Percentiles rank a stretch among this genome's conserved stretches.
These are phyloP conservation scores for Aurelia sp. DNA, from an alignment of 30 jellyfish, hydroid and myxozoan species.

Conservation along the genomic window DNA sequence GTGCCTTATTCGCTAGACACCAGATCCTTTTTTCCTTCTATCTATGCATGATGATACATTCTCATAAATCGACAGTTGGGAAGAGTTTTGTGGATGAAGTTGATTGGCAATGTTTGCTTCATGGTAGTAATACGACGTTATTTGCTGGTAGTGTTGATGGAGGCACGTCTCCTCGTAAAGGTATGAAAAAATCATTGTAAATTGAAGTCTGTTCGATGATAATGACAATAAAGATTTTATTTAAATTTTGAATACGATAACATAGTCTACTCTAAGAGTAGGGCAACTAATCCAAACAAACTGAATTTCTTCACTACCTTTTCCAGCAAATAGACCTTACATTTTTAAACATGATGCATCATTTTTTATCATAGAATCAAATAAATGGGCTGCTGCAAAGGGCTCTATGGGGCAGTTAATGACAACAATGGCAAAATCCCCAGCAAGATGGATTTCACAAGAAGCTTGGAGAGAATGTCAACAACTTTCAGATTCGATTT, in stretches of 20 bases:
- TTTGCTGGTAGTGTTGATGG: constrained; percentile 26
- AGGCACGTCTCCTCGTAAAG: constrained; percentile 27
- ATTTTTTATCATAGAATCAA: not conserved
- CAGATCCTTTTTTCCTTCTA: constrained; percentile 79
- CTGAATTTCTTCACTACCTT: too few species aligned
- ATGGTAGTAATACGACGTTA: constrained; percentile 42
- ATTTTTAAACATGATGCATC: not conserved
- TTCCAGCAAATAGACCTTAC: too few species aligned
- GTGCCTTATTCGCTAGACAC: constrained; percentile 72
- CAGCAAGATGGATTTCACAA: constrained; percentile 67
- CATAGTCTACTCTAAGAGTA: too few species aligned
- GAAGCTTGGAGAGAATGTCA: constrained; percentile 59
- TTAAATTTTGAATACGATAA: too few species aligned
- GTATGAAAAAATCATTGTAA: not conserved
- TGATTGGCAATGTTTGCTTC: constrained; percentile 63
- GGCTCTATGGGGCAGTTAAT: constrained; percentile 59
- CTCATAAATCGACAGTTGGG: constrained; percentile 28
- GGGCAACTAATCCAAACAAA: too few species aligned
- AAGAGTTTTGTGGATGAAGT: constrained; percentile 6
- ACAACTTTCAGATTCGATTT: constrained; percentile 26
- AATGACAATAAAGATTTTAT: too few species aligned
- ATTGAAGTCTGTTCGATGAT: not conserved
- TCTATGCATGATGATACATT: constrained; percentile 47
- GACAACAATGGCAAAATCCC: constrained; percentile 43
- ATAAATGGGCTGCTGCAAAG: constrained; percentile 8